Conservation (phyloP, 2,888 invertebrate species). For the Eudemis profundana region DNA sequence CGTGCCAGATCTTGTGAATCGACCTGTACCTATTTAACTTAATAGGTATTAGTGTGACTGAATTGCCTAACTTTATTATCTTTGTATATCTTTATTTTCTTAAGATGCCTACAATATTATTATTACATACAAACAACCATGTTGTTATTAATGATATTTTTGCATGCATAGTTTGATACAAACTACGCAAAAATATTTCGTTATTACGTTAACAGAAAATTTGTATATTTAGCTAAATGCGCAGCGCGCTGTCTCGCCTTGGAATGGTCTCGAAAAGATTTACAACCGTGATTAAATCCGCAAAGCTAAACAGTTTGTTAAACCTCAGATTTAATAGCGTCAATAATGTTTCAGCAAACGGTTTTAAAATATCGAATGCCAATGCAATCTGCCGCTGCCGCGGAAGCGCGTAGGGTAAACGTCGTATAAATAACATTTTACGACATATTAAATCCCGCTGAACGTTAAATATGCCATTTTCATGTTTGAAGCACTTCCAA, state of each 20-base stretch:
- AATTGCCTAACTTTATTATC: too few species aligned
- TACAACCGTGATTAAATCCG: conserved; percentile 9
- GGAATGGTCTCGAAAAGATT: background rate
- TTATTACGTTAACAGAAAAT: conserved; percentile 3
- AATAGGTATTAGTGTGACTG: too few species aligned
- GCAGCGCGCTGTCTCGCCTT: background rate
- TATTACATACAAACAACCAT: too few species aligned
- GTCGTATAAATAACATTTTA: conserved; percentile 79
- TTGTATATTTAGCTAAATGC: too few species aligned
- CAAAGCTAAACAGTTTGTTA: conserved; percentile 24
- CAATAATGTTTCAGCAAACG: conserved; percentile 41
- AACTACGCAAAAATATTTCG: conserved; percentile 21
- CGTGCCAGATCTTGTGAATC: too few species aligned
- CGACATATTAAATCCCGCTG: conserved; percentile 78
- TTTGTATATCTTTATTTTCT: too few species aligned
- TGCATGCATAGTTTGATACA: too few species aligned
- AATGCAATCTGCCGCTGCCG: conserved; percentile 65
- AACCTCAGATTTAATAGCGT: conserved; percentile 38
- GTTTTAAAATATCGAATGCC: conserved; percentile 48
- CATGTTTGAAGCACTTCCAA: conserved; percentile 68
- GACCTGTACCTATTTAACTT: too few species aligned
- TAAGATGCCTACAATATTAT: background rate
- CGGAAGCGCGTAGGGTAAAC: conserved; percentile 63
- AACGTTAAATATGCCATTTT: conserved; percentile 78
- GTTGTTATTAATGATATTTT: too few species aligned